These are phyloP conservation scores for Eidolon dupreanum DNA, from an alignment of 2,797 vertebrate species.

Conservation along the genomic window DNA sequence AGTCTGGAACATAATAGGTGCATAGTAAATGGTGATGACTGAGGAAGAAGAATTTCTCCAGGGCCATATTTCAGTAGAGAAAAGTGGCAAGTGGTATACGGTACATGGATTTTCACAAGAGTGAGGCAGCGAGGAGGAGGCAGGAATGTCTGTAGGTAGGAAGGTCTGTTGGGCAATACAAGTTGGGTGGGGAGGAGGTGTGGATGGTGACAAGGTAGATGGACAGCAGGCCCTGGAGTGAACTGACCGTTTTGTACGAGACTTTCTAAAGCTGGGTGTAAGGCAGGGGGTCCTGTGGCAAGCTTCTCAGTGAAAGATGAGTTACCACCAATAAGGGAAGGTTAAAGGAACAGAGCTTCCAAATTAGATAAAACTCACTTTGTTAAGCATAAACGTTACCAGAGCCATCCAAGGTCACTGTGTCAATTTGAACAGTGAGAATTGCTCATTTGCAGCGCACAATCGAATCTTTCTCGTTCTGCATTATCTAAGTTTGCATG, in stretches of 20 bases:
- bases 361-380: conserved; percentile 51
- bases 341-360: background rate
- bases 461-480: background rate
- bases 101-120: background rate
- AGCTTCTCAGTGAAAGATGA: background rate
- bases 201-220: background rate
- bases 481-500: background rate
- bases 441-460: conserved; percentile 43
- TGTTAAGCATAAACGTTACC: conserved; percentile 55
- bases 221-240: background rate
- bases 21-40: background rate
- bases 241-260: background rate
- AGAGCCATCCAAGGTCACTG: conserved; percentile 16
- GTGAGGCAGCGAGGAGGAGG: background rate
- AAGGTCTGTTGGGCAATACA: too few species aligned
- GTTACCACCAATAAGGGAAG: background rate
- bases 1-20: background rate
- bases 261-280: background rate
- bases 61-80: background rate
- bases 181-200: too few species aligned
- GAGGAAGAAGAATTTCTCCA: background rate
- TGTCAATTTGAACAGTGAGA: conserved; percentile 47
- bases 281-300: background rate
- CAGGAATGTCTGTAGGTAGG: background rate
- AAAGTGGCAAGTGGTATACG: background rate